Base-by-base conservation (phyloP, 2,113 vertebrate species). In the Bufo bufo region DNA sequence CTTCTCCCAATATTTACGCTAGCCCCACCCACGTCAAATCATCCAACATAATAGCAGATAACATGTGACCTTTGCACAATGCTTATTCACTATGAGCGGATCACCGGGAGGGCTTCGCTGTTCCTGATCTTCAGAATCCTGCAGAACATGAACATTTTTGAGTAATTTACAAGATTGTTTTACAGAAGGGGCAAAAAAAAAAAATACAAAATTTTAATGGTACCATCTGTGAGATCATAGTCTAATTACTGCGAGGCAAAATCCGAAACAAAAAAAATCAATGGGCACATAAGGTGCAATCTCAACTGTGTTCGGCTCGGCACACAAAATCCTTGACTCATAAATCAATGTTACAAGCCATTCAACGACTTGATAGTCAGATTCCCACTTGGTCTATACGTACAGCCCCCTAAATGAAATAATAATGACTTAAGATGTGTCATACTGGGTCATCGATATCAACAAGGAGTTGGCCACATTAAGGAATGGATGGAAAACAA, bases 311-410 rank as follows among this genome's bases (percentile, higher is more conserved):
- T 93, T 95, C 93, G 93, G 94, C 94, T 95, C 92, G 91, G 93
- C 95, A 91, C 92, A 94, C 92, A 92, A 90, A 93, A 94, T 91
- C 91, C 92, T 93, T 92, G 92, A 92, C 90, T 94, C 94, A 96
- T 96, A 95, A 93, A 97, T 97, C 96, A 97, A 90, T 95, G 95
- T 96, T 96, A 96, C 93, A 94, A 96, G 94, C 93, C 94, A 95
- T 95, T 96, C 95, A 93, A 93, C 94, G 92, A 95, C 97, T 97
- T 95, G 92, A 97, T 97, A 96, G 95, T 95, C 94, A 96, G 93
- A 96, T 95, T 97, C 95, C 95, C 95, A 93, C 93, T 95, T 95
- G 96, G 94, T 96, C 94, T 93, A 92, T 93, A 95, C 92, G 93
- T 96, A 96, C 90, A 93, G 96, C 94, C 94, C 94, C 93, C 95